These are phyloP conservation scores for Numida meleagris DNA, from an alignment of 2,113 vertebrate species.

Conservation along the genomic window DNA sequence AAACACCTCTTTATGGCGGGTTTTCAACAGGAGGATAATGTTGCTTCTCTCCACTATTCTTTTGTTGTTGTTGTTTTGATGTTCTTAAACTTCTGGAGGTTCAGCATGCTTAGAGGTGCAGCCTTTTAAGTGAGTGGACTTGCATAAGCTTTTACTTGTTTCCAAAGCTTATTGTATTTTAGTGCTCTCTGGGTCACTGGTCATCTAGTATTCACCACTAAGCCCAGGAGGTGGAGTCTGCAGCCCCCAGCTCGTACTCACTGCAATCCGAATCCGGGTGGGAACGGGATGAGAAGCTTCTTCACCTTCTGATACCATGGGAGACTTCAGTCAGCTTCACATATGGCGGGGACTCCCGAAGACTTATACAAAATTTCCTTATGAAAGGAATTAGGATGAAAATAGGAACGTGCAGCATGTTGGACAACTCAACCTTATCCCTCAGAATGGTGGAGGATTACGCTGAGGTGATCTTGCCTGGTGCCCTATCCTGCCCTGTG, in stretches of 20 bases:
- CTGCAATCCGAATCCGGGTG: neutral
- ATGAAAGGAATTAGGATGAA: neutral
- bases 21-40: neutral
- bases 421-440: neutral
- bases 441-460: neutral
- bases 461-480: neutral
- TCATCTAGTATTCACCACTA: neutral
- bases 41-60: neutral
- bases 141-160: neutral
- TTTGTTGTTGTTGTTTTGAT: neutral
- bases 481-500: neutral
- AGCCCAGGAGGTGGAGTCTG: neutral
- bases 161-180: neutral
- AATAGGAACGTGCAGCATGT: accelerated
- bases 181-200: neutral
- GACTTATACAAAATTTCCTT: neutral
- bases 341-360: neutral
- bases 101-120: neutral
- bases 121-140: neutral
- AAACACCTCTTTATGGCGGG: neutral
- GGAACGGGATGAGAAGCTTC: neutral
- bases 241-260: neutral
- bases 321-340: neutral
- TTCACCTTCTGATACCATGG: neutral
- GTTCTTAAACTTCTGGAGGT: neutral